Evolutionary conservation across 1,140 invertebrate genomes (phyloP).

Genomic region (Hylaeus anthracinus): DNA sequence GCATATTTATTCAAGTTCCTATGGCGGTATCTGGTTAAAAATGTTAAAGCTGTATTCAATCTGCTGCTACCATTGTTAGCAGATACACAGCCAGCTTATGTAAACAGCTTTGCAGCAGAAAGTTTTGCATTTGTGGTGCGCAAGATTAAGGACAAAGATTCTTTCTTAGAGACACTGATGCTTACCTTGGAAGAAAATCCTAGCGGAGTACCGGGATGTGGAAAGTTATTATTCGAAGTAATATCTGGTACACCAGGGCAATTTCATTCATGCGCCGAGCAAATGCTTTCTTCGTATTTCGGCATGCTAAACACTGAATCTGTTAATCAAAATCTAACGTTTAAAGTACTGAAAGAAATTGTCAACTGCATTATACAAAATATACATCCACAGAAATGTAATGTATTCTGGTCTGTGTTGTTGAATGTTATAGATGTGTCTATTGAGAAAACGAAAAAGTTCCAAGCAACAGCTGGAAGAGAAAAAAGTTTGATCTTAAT

Average conservation of each 20-base stretch:
- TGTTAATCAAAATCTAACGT: slow-evolving; percentile 82
- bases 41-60: slow-evolving; percentile 88
- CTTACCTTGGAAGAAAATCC: slow-evolving; percentile 84
- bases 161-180: slow-evolving; percentile 88
- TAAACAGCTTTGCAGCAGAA: slow-evolving; percentile 96
- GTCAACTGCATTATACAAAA: slow-evolving; percentile 82
- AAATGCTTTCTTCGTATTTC: slow-evolving; percentile 84
- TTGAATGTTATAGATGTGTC: slow-evolving; percentile 68
- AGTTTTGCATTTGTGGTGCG: slow-evolving; percentile 95
- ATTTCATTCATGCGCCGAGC: slow-evolving; percentile 89
- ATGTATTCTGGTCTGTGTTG: slow-evolving; percentile 82
- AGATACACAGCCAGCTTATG: slow-evolving; percentile 87
- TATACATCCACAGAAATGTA: slow-evolving; percentile 83
- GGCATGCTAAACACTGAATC: slow-evolving; percentile 82
- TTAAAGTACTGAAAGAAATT: slow-evolving; percentile 84
- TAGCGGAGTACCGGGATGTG: slow-evolving; percentile 87
- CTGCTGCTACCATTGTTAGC: slow-evolving; percentile 88
- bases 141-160: slow-evolving; percentile 90
- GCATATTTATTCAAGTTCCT: slow-evolving; percentile 95
- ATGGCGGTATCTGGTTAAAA: slow-evolving; percentile 90
- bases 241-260: slow-evolving; percentile 89
- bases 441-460: slow-evolving; percentile 44
- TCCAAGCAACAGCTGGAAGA: slow-evolving; percentile 20
- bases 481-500: slow-evolving; percentile 76
- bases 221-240: slow-evolving; percentile 92